Evolutionary conservation across 2,888 invertebrate genomes (phyloP), one percentile per base, ranked within the genome.

Genomic region (Limnephilus rhombicus): DNA sequence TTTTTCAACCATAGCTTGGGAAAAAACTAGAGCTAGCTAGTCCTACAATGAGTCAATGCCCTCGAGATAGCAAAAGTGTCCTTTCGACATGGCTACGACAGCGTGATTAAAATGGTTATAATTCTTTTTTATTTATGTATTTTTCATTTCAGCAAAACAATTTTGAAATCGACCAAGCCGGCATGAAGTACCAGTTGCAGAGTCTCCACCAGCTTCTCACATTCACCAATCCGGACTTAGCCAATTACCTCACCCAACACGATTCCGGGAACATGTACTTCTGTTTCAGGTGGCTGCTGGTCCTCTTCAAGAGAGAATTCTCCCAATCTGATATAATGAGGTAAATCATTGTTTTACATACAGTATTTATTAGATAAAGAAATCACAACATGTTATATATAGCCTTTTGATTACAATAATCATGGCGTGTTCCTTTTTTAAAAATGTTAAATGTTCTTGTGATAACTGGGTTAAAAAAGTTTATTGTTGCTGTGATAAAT

Each of bases 221-320:
- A 94, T 98, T 98, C 94, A 97, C 98, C 31, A 98, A 98, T 94
- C 99, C 99, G 0, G 97, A 97, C 92, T 96, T 99, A 83, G 98
- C 98, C 90, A 97, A 97, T 90, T 99, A 99, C 95, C 96, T 99
- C 93, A 97, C 98, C 91, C 97, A 97, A 93, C 98, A 99, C 94
- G 98, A 99, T 94, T 97, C 97, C 0, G 98, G 98, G 9, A 99
- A 99, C 95, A 99, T 99, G 98, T 99, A 99, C 95, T 99, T 99
- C 96, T 99, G 99, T 95, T 99, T 99, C 96, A 98, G 99, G 15
- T 99, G 99, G 99, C 97, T 99, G 49, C 96, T 99, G 18, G 99
- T 99, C 13, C 97, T 98, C 95, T 99, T 99, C 95, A 99, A 99
- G 95, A 96, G 99, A 94, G 99, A 99, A 96, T 98, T 99, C 95